phyloP scores from a whole-genome alignment of 2,113 vertebrate species.

The Dromiciops gliroides region DNA sequence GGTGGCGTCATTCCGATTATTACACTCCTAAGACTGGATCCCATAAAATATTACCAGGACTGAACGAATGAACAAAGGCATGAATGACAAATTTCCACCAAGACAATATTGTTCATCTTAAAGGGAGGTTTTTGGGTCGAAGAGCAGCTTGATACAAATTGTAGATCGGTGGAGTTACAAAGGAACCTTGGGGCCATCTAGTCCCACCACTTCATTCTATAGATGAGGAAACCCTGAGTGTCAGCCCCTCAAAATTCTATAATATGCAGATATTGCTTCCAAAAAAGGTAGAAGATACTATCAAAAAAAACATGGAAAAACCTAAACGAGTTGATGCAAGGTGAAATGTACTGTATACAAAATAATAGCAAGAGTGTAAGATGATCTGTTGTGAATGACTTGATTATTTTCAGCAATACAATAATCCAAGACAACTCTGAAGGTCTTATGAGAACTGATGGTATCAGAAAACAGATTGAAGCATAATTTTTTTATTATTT shows the following conservation, averaged over 20 bases:
- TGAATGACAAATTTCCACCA: background rate
- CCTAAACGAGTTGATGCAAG: too few relatives aligned
- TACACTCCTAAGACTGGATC: background rate
- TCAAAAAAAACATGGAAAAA: too few relatives aligned
- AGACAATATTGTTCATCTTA: background rate
- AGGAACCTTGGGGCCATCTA: background rate
- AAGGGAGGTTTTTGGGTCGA: background rate
- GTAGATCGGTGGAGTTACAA: background rate
- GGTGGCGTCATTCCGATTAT: too few relatives aligned
- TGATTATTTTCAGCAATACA: too few relatives aligned
- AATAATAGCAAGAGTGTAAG: too few relatives aligned
- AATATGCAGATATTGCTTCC: background rate
- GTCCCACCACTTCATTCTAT: background rate
- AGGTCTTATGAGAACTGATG: too few relatives aligned
- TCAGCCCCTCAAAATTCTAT: background rate
- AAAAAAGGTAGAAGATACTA: background rate
- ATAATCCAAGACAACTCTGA: too few relatives aligned
- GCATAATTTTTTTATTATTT: too few relatives aligned
- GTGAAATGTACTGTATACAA: too few relatives aligned
- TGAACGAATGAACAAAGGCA: background rate
- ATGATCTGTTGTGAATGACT: too few relatives aligned
- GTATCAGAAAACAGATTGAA: too few relatives aligned
- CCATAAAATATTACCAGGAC: background rate
- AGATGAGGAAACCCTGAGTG: background rate
- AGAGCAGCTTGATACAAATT: background rate